Conservation (phyloP, 92 coral and sea anemone genomes). For the Epizoanthus scotinus region DNA sequence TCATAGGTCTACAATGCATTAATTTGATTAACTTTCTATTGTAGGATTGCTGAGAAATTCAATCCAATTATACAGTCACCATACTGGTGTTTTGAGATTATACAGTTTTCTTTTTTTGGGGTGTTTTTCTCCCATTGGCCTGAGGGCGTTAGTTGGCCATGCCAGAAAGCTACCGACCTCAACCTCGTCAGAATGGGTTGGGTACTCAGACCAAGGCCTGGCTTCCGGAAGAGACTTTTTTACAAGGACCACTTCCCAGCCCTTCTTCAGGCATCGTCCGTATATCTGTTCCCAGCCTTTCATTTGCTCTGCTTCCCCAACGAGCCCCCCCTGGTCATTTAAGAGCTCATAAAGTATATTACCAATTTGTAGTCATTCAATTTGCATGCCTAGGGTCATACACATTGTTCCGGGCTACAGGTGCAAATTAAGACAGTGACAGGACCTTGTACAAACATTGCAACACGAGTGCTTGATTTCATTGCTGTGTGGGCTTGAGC, state of each 20-base stretch:
- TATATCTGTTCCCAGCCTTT: constrained; percentile 37
- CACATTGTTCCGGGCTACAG: too few species aligned
- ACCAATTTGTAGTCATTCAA: too few species aligned
- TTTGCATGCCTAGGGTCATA: too few species aligned
- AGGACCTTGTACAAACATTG: too few species aligned
- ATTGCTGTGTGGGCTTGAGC: too few species aligned
- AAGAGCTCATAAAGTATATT: too few species aligned
- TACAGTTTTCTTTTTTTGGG: too few species aligned
- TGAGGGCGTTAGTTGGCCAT: constrained; percentile 39
- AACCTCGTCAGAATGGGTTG: constrained; percentile 40
- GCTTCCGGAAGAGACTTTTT: constrained; percentile 41
- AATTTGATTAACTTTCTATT: background rate
- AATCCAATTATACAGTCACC: constrained; percentile 11
- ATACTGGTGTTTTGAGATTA: background rate
- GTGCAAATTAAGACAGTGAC: too few species aligned
- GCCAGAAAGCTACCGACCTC: constrained; percentile 42
- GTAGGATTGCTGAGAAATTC: constrained; percentile 18
- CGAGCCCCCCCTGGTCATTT: constrained; percentile 40
- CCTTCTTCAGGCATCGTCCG: constrained; percentile 40
- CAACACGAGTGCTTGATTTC: too few species aligned
- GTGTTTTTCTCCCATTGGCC: too few species aligned
- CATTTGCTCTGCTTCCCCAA: constrained; percentile 42
- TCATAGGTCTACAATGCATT: background rate
- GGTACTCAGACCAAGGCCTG: constrained; percentile 45
- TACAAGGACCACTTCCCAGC: constrained; percentile 42